These are phyloP conservation scores for Lycocerus yunnanus DNA, from an alignment of 2,888 invertebrate genomes.

Conservation along the genomic window DNA sequence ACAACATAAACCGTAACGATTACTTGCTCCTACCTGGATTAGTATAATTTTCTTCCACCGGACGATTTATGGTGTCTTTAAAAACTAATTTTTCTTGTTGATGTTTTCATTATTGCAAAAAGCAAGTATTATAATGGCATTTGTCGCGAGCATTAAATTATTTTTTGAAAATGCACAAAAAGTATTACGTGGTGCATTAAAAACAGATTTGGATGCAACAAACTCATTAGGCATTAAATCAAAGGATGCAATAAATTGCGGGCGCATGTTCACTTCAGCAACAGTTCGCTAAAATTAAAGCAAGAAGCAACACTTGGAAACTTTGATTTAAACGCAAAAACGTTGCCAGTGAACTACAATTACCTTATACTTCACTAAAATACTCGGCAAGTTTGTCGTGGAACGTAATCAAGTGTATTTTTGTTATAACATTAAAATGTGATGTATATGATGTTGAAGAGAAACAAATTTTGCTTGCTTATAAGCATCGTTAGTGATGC, in stretches of 20 bases:
- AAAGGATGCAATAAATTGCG: slow-evolving; percentile 41
- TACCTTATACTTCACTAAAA: slow-evolving; percentile 16
- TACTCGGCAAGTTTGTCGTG: slow-evolving; percentile 1
- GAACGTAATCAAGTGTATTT: background rate
- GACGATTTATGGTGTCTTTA: background rate
- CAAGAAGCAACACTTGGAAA: slow-evolving; percentile 43
- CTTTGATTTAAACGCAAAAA: slow-evolving; percentile 42
- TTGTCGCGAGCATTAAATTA: background rate
- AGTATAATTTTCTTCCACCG: background rate
- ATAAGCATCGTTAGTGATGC: slow-evolving; percentile 34
- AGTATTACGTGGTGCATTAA: slow-evolving; percentile 8
- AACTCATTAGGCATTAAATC: slow-evolving; percentile 46
- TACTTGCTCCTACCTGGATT: background rate
- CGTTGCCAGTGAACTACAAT: slow-evolving; percentile 16
- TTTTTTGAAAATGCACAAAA: background rate
- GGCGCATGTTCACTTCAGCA: slow-evolving; percentile 47
- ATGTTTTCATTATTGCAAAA: background rate
- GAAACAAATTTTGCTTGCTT: slow-evolving; percentile 24
- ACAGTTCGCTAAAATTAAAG: slow-evolving; percentile 45
- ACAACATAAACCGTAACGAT: background rate
- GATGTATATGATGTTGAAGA: slow-evolving; percentile 3
- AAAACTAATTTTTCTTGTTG: background rate
- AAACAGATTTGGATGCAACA: slow-evolving; percentile 38
- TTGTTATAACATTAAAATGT: background rate
- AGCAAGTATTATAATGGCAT: background rate